A percentile compares a stretch with the other conserved stretches of the same genome.
Conservation (phyloP, 2,797 vertebrate species). For the Cheirogaleus major region DNA sequence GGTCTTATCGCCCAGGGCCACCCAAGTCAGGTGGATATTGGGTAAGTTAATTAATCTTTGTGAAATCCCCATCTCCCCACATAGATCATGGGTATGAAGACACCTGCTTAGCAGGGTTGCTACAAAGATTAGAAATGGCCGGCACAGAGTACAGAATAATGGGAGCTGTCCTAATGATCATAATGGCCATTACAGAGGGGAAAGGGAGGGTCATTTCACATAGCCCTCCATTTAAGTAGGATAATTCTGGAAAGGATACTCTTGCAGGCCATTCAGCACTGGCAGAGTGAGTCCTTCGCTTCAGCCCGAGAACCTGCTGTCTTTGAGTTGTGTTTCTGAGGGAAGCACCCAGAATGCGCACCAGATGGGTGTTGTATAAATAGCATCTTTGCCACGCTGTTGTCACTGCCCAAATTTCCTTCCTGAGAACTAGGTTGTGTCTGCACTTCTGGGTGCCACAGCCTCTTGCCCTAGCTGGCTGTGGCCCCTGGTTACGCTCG, state of each 20-base stretch:
- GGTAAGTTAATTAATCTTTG: not conserved
- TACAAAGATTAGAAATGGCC: not conserved
- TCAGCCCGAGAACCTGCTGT: not conserved
- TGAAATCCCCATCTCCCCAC: not conserved
- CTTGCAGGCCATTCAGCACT: not conserved
- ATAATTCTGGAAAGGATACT: not conserved
- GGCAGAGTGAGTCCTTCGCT: not conserved
- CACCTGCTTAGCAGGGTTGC: not conserved
- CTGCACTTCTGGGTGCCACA: not conserved
- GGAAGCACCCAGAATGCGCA: conserved; percentile 54
- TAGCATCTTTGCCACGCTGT: conserved; percentile 32
- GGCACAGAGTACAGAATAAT: not conserved
- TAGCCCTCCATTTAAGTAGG: not conserved
- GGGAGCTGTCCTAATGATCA: too few species aligned
- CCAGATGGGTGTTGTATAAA: conserved; percentile 69
- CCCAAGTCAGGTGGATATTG: too few species aligned
- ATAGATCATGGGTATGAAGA: not conserved
- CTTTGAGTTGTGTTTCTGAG: conserved; percentile 38
- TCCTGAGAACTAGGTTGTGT: not conserved
- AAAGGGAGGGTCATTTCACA: not conserved
- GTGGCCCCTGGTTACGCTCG: not conserved
- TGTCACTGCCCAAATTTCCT: not conserved
- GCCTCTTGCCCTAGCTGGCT: not conserved
- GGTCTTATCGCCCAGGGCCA: too few species aligned
- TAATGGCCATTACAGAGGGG: rapidly evolving